Percentiles rank a stretch among this genome's conserved stretches.
Evolutionary conservation across 2,113 vertebrate species (phyloP).

Genomic region (Tautogolabrus adspersus): DNA sequence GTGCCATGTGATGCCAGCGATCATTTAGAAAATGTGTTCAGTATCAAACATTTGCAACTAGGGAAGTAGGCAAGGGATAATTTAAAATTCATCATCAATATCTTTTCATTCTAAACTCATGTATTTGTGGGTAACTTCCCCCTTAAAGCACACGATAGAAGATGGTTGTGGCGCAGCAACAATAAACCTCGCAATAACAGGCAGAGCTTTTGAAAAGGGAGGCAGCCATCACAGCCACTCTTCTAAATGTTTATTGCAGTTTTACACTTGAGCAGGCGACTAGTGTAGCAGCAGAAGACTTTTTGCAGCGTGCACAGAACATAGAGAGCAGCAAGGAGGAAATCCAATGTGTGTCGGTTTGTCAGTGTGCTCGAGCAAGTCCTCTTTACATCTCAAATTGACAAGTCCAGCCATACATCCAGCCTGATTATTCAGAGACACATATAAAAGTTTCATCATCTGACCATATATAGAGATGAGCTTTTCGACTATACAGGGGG

Average conservation of each 20-base stretch:
- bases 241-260: background rate
- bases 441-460: no score
- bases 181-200: no score
- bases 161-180: no score
- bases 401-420: background rate
- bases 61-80: no score
- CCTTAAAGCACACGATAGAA: no score
- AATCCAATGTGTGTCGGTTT: background rate
- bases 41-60: no score
- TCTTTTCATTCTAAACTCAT: no score
- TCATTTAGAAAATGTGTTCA: no score
- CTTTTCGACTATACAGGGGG: no score
- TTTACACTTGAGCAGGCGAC: background rate
- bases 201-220: constrained; percentile 1
- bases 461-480: background rate
- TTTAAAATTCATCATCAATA: no score
- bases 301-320: background rate
- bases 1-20: no score
- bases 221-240: background rate
- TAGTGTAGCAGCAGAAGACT: background rate
- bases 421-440: background rate
- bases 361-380: background rate
- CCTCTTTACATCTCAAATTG: background rate
- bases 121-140: no score
- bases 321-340: background rate